Conservation (phyloP, 2,797 vertebrate species). For the Allobates femoralis region DNA sequence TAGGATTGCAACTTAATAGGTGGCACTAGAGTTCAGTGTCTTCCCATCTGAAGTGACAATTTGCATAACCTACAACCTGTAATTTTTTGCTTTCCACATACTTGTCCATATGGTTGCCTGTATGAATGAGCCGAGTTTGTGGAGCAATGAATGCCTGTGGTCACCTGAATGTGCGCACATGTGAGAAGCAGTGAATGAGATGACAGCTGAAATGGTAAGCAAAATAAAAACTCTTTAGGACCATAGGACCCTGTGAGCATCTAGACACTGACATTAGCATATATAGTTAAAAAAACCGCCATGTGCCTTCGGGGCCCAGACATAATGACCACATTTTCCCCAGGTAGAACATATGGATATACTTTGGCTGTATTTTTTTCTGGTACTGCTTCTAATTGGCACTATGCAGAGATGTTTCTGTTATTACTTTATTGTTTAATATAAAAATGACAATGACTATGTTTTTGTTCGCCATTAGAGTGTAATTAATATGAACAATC, state of each 20-base stretch:
- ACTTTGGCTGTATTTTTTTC: neutral
- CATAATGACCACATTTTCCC: neutral
- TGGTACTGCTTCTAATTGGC: constrained; percentile 20
- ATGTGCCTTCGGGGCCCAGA: neutral
- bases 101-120: no score
- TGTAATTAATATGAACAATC: constrained; percentile 5
- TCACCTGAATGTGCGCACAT: no score
- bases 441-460: constrained; percentile 3
- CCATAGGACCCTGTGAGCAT: neutral
- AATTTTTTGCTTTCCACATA: no score
- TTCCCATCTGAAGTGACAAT: no score
- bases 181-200: neutral
- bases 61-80: no score
- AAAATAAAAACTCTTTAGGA: neutral
- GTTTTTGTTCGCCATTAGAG: neutral
- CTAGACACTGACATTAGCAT: neutral
- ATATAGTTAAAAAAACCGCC: neutral
- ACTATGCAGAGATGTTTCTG: constrained; percentile 4
- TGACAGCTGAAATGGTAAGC: neutral
- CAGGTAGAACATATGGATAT: neutral
- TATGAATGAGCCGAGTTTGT: neutral
- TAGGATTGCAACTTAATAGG: no score
- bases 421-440: constrained; percentile 14
- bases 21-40: no score
- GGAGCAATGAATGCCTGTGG: no score